Base-by-base conservation (phyloP, 2,888 invertebrate species). In the Mylabris sibirica region DNA sequence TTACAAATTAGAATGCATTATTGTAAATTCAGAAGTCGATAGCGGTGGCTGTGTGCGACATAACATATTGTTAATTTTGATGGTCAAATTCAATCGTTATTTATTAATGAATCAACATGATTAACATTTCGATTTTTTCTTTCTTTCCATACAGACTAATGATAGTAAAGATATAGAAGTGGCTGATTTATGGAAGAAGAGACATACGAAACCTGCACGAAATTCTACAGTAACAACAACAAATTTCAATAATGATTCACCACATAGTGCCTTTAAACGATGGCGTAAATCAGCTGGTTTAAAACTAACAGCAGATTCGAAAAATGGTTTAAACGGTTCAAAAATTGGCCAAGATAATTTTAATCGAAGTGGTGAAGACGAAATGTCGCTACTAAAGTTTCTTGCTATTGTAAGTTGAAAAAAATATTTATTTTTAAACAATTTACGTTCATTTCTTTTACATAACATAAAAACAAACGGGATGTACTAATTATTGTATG, bases 361-460 rank as follows among this genome's bases (percentile, higher is more conserved):
- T 14, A 72, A 74, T 49, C 71, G 74, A 60, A 77, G 73, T 41
- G 68, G 70, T 60, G 82, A 83, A 69, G 86, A 87, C 68, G 86
- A 87, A 66, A 86, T 87, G 84, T 86, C 87, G 2, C 78, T 88
- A 76, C 88, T 93, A 76, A 93, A 93, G 86, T 92, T 92, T 84
- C 86, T 94, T 84, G 93, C 93, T 80, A 90, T 93, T 88, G 93
- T 93, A 89, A 92, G 92, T 92, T 85, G 77, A 69, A 4, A 41
- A n/a, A 41, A n/a, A 41, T 17, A 20, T 24, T 59, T 30, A 34
- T 24, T 61, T 34, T 34, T 12, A 22, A 60, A 30, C 60, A 17
- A 17, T 26, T 17, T 22, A 30, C 30, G 26, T 11, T 35, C n/a
- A n/a, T n/a, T n/a, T n/a, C n/a, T 35, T 35, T 35, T 9, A 3